Conservation (phyloP, 1,140 invertebrate genomes). For the Polyergus mexicanus region DNA sequence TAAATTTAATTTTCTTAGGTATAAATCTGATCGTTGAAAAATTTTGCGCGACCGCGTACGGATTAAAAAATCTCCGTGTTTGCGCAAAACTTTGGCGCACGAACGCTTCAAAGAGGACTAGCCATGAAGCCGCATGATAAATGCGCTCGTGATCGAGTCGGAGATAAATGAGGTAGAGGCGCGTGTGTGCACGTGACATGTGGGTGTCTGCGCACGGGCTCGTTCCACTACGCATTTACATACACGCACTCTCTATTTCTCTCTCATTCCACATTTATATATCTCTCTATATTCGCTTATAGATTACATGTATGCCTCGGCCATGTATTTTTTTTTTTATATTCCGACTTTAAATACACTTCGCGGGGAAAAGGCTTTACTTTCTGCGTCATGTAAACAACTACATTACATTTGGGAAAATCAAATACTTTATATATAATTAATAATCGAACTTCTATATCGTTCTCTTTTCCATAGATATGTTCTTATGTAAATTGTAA, state of each 20-base stretch:
- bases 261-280: conserved; percentile 43
- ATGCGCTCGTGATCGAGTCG: conserved; percentile 48
- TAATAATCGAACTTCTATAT: neutral
- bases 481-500: neutral
- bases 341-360: neutral
- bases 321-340: conserved; percentile 12
- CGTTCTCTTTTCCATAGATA: neutral
- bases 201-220: neutral
- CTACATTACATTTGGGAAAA: conserved; percentile 15
- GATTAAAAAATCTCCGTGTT: conserved; percentile 55
- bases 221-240: conserved; percentile 11
- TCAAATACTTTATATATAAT: neutral
- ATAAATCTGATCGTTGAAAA: conserved; percentile 33
- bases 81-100: conserved; percentile 43
- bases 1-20: conserved; percentile 7
- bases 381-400: neutral
- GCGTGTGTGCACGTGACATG: neutral
- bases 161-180: conserved; percentile 60
- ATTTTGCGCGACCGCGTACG: conserved; percentile 2
- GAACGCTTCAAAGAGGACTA: conserved; percentile 25
- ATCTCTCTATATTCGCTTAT: conserved; percentile 14
- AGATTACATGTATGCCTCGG: conserved; percentile 7
- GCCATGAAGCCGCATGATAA: conserved; percentile 52
- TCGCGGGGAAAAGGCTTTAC: neutral
- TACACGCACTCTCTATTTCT: neutral